Base-by-base conservation (phyloP, 2,797 vertebrate genomes). In the Phylloscopus collybita region DNA sequence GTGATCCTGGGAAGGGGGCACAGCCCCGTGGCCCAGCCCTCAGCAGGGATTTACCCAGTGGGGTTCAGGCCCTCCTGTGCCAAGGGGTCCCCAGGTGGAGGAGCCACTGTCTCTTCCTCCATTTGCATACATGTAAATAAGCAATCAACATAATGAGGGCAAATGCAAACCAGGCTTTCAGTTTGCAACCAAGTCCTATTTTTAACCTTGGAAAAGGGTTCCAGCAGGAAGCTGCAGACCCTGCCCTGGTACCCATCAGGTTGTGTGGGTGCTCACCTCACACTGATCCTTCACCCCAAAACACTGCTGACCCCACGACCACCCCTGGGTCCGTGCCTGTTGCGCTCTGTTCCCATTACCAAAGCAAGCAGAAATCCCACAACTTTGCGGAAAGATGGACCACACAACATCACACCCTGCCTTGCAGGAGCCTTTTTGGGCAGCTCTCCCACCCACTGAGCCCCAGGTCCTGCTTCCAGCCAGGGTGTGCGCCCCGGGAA, bases 71-170 rank as follows among this genome's bases (percentile, higher is more conserved):
- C 87, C 59, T 57, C 49, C 64, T 1, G 1, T 40, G 34, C 56
- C 1, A 1, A 81, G 54, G 66, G 83, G 88, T 90, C 71, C 60
- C 49, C 78, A 71, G 67, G 74, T 90, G 86, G 64, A 92, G 67
- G 42, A 90, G 49, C 40, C 18, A 1, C 67, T 73, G 92, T 86
- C 57, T 92, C 34, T 78, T 72, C 76, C 44, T 0, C 29, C 20
- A 89, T 96, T 93, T 96, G 80, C 90, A 90, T 94, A 88, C 74
- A 61, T 84, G 92, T 94, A 94, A 95, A 94, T 93, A 94, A 95
- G 93, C 67, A 95, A 95, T 96, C 93, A 94, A 60, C 80, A 69
- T 95, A 94, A 93, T 23, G 88, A 93, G 84, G 74, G 47, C 1
- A 0, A 94, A 94, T 87, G 91, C 92, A 94, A 96, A 93, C 93